Base-by-base conservation (phyloP, 2,113 vertebrate species). In the Malurus cyaneus region DNA sequence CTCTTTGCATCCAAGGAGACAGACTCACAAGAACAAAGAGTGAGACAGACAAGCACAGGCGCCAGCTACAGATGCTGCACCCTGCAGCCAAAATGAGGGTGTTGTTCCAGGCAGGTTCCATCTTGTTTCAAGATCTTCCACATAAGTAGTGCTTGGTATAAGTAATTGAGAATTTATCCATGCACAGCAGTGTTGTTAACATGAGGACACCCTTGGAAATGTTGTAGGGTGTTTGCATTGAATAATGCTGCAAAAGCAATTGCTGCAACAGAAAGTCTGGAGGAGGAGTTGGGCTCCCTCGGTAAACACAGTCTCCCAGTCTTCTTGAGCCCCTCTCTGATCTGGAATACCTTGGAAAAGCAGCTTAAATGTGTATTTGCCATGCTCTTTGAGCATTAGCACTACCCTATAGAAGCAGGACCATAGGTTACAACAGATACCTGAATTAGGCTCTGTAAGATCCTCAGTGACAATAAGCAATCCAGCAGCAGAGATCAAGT, bases 11-110 rank as follows among this genome's bases (percentile, higher is more conserved):
- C 82, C 86, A 94, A 50, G 76, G 80, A 96, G 94, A 88, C 92
- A 96, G 80, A 77, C 82, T 93, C 82, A n/a, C 36, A 64, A 95
- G 92, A 94, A 97, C 95, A 96, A 89, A 95, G 89, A 46, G 34
- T n/a, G 32, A 89, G 59, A 39, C 89, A 96, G 89, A 95, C 92
- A 67, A 80, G 85, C 65, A 73, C 47, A 88, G 94, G 92, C 89
- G 89, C 95, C 92, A 89, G 93, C 92, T 94, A 36, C 72, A 52
- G 94, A 86, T 94, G 94, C 79, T 80, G 76, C 70, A 57, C 89
- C 95, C 95, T 81, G 94, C 64, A 95, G 94, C 90, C 93, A 94
- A 92, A 95, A 73, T 87, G 74, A 92, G 85, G 92, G 88, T 88
- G 88, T 32, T 90, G 69, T 92, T 93, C 53, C 65, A 87, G 88